A percentile compares a stretch with the other conserved stretches of the same genome.
Evolutionary conservation across 23 tunicate species (phyloP).

Genomic region (Trididemnum miniatum): DNA sequence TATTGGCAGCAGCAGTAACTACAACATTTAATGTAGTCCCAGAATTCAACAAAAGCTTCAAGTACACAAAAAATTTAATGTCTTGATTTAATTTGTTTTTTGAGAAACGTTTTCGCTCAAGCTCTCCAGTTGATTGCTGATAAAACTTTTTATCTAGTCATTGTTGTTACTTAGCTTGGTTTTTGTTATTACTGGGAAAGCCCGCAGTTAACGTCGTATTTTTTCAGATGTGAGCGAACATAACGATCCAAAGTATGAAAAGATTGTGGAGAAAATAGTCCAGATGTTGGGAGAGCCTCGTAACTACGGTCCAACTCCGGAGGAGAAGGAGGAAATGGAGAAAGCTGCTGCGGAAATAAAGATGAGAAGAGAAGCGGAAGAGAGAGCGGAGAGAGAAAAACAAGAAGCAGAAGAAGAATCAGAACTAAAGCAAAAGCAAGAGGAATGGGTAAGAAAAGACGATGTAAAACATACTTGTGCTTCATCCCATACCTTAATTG

Average conservation of each 20-base stretch:
- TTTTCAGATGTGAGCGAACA: conserved; percentile 69
- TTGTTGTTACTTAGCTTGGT: too few relatives aligned
- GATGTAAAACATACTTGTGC: background rate
- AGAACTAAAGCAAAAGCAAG: conserved; percentile 67
- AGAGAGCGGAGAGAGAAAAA: conserved; percentile 62
- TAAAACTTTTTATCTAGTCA: too few relatives aligned
- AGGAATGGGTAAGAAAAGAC: conserved; percentile 93
- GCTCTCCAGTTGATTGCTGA: too few relatives aligned
- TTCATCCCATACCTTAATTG: background rate
- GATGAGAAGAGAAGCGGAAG: conserved; percentile 66
- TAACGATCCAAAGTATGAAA: conserved; percentile 64
- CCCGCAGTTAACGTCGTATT: too few relatives aligned
- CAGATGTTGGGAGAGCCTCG: conserved; percentile 75
- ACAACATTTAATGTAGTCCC: too few relatives aligned
- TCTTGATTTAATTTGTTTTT: too few relatives aligned
- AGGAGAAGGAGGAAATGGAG: conserved; percentile 93
- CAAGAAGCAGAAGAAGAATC: conserved; percentile 81
- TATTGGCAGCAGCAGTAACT: too few relatives aligned
- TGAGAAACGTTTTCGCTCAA: too few relatives aligned
- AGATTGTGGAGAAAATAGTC: conserved; percentile 57
- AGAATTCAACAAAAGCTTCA: too few relatives aligned
- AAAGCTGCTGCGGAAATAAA: conserved; percentile 78
- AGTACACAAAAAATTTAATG: too few relatives aligned
- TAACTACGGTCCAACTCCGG: conserved; percentile 97
- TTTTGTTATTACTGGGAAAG: too few relatives aligned